Evolutionary conservation across 2,797 vertebrate genomes (phyloP), one percentile per base, ranked within the genome.

Genomic region (Pseudochirops corinnae): DNA sequence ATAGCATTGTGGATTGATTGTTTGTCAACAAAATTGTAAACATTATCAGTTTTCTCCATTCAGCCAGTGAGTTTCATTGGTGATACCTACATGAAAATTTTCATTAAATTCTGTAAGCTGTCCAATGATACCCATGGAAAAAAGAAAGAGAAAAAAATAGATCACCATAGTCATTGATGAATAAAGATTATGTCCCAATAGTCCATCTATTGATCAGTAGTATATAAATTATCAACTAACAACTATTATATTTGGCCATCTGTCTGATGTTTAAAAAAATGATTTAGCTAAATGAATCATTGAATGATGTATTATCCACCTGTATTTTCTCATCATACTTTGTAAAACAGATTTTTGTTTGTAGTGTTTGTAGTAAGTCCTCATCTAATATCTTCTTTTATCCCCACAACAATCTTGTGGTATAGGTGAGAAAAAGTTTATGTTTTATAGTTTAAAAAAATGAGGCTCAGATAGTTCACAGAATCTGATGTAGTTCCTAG

Each of bases 51-150:
- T 29, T 91, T 13, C 7, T 29, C 39, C 24, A n/a, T 62, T 93
- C 90, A 57, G 62, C 16, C 62, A 67, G 62, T 67, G 18, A 96
- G 57, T 93, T 92, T 93, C 46, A 93, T 39, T 12, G 33, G 31
- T 2, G 92, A 10, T 2, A 24, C 0, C 0, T 28, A 57, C 7
- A 14, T 91, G 9, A 91, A 58, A 55, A 6, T 31, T 1, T 39
- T 91, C 18, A 55, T 39, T 87, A 56, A 82, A 82, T 93, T 90
- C 93, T 74, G 9, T 53, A 53, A 90, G 67, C 57, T 55, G 33
- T 91, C 90, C 53, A 94, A 11, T n/a, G n/a, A 90, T 55, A 31
- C 12, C 26, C 24, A 9, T 50, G 29, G 90, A 11, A 26, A 90
- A 95, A 93, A 50, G 7, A 28, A 0, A 28, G 18, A 28, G 91